Evolutionary conservation across 2,888 invertebrate genomes (phyloP).

Genomic region (Smittia aterrima): DNA sequence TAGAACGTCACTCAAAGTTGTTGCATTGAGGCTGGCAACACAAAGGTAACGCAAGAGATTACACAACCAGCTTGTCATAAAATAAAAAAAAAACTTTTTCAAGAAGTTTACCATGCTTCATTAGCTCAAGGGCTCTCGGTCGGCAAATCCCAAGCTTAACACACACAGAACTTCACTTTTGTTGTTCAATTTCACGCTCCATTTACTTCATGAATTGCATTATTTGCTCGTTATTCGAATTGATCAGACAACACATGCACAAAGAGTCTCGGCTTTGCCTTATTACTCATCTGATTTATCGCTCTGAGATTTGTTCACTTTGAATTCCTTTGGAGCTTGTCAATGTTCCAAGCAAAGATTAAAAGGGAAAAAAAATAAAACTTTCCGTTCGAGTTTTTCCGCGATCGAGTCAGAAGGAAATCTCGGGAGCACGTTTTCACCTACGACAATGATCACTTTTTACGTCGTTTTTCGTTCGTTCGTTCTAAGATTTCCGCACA

Average conservation of each 20-base stretch:
- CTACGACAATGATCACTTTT: not conserved
- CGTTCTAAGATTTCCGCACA: not conserved
- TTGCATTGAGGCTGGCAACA: not conserved
- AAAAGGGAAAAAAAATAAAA: too few relatives aligned
- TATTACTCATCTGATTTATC: not conserved
- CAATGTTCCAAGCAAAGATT: not conserved
- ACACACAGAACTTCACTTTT: not conserved
- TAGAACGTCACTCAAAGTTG: not conserved
- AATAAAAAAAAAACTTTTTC: too few relatives aligned
- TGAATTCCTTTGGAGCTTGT: not conserved
- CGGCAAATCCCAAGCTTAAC: not conserved
- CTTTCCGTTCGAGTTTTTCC: not conserved
- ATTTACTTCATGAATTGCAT: conserved; percentile 34
- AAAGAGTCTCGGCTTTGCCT: not conserved
- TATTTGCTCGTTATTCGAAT: not conserved
- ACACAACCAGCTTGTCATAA: conserved; percentile 1
- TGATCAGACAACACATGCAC: not conserved
- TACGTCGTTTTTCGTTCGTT: too few relatives aligned
- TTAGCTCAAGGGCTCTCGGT: conserved; percentile 38
- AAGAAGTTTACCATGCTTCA: conserved; percentile 30
- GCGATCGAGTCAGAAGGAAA: not conserved
- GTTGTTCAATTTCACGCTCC: conserved; percentile 27
- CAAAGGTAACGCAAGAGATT: not conserved
- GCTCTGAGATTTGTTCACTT: not conserved
- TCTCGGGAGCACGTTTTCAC: not conserved